Base-by-base conservation (phyloP, 2,797 vertebrate genomes). In the Odontamblyopus lacepedii region DNA sequence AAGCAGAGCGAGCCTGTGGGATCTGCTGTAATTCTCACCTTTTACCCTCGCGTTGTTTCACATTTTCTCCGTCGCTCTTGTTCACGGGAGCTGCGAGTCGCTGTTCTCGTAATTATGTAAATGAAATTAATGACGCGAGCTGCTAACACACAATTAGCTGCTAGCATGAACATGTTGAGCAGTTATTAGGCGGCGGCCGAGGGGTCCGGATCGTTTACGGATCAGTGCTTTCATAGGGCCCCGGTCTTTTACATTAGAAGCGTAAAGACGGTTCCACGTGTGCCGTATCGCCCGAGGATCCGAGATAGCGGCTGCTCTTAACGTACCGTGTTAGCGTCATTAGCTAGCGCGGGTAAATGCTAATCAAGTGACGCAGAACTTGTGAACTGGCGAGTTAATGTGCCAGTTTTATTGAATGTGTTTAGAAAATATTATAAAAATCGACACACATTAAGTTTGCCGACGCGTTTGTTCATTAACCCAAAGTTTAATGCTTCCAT, bases 11-110 rank as follows among this genome's bases (percentile, higher is more conserved):
- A 15, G 44, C 44, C 13, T 16, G 4, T 15, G 44, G 44, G 15
- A 48, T 4, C 1, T 5, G 44, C 11, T 15, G 4, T 79, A 85
- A 81, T 86, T 78, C 81, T 82, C 79, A 77, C 81, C 82, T 84
- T 69, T 76, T 68, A 32, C 23, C 23, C 9, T 62, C 1, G 19
- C 38, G 73, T 16, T 77, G 79, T 48, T 85, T 84, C 80, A 63
- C 23, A 23, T 32, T 48, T 63, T 27, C 2, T n/a, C 18, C 19
- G 2, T 70, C 69, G 71, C 57, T 32, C 9, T 6, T 26, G 41
- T 59, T 30, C 65, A 29, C 11, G 30, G 63, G 61, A 65, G 12
- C 9, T 29, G 23, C 35, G 19, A 50, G 63, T 19, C 19, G 12
- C 60, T 13, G 53, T 50, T 76, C 70, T 67, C 30, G 72, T 67